Evolutionary conservation across 2,797 vertebrate species (phyloP), one percentile per base, ranked within the genome.

Genomic region (Enteromius mattozi): DNA sequence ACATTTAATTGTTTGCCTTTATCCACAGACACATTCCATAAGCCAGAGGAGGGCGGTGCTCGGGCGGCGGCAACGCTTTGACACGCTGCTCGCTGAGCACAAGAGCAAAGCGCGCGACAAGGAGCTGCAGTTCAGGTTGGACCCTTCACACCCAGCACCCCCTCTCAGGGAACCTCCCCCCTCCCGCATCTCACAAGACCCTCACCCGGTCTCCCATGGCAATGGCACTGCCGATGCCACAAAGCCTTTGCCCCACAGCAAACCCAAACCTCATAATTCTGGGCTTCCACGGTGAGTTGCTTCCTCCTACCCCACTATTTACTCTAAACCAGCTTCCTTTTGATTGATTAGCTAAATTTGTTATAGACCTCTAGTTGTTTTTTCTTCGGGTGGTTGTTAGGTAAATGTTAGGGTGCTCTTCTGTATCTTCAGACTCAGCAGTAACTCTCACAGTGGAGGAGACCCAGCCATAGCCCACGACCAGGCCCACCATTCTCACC

Each of bases 21-120:
- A 56, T 77, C 87, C 92, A 51, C 93, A 99, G 98, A 98, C 98
- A 97, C 98, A 99, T 99, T 99, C 98, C 97, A 97, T 99, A 97
- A 98, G 96, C 96, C 98, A 99, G 94, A 97, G 98, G 94, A 96
- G 98, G 95, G 97, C 97, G 79, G 98, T 99, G 93, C 96, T 95
- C 91, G 98, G 98, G 92, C 96, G 98, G 93, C 97, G 97, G 94
- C 99, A 99, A 91, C 97, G 96, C 92, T 99, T 99, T 88, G 98
- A 99, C 93, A 94, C 96, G 76, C 94, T 99, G 90, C 91, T 99
- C 94, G 97, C 97, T 0, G 98, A 99, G 96, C 98, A 99, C 96
- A 99, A 99, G 96, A 98, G 94, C 94, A 97, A 97, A 96, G 91
- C 97, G 91, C 96, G 97, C 94, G 98, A 99, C 93, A 97, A 98